Base-by-base conservation (phyloP, 30 jellyfish, hydroid and myxozoan species). In the Hydra vulgaris region DNA sequence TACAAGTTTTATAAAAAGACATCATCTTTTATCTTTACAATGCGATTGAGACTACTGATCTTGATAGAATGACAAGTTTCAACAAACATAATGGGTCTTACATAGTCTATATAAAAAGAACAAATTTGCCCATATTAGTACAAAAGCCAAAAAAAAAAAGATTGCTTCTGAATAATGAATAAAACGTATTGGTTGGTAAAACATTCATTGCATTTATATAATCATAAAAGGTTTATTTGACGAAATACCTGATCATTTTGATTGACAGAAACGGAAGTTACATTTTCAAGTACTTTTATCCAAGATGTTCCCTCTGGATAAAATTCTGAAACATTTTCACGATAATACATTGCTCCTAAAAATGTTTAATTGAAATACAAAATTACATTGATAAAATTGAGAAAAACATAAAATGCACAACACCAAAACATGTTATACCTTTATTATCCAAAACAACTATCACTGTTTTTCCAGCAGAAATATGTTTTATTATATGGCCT, bases 251-350 rank as follows among this genome's bases (percentile, higher is more conserved):
- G 89, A 66, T 92, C 88, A 23, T 52, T 72, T 26, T 25, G 73
- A 15, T 89, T 95, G 19, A 87, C 84, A 20, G 98, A 83, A 25
- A 87, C 89, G 17, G 80, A 21, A 0, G 93, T 53, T 26, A 92
- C 86, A 18, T 94, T 91, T 0, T 83, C 90, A 55, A 83, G 20
- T 26, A 77, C 27, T 7, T 68, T 72, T 8, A 76, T 22, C 98
- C 98, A 92, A 16, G 66, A 85, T 66, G 95, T 84, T n/a, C 98
- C 98, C 56, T 92, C 96, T 17, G 98, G 98, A 78, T 83, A 92
- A 5, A 89, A 71, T 7, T 81, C 89, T 19, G 91, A 76, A 7
- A 85, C 96, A 21, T 85, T 70, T 26, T 74, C 81, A 54, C 98
- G 94, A 21, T 85, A 87, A 83, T 84, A 88, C 3, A 83, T 52